Evolutionary conservation across 2,113 vertebrate genomes (phyloP).

Genomic region (Tetrao urogallus): DNA sequence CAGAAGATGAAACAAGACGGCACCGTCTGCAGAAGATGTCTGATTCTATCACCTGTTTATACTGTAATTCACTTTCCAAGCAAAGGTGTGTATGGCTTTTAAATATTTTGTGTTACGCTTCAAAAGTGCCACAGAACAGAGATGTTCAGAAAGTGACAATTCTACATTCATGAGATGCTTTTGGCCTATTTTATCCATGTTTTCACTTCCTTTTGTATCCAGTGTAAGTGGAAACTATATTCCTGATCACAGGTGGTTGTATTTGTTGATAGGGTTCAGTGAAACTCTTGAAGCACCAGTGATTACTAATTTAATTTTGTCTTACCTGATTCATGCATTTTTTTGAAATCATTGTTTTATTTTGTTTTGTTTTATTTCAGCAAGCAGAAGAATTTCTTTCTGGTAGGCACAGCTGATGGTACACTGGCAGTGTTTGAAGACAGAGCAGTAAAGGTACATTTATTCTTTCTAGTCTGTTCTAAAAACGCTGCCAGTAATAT

Average conservation of each 20-base stretch:
- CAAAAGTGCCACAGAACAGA: background rate
- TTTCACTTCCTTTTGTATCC: background rate
- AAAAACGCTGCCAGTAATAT: background rate
- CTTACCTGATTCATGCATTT: background rate
- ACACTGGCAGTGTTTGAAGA: conserved; percentile 90
- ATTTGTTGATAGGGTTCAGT: background rate
- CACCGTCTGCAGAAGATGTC: conserved; percentile 86
- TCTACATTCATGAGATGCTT: background rate
- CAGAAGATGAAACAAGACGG: conserved; percentile 71
- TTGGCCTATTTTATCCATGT: background rate
- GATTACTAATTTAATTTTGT: background rate
- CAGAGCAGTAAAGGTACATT: conserved; percentile 86
- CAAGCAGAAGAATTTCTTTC: conserved; percentile 88
- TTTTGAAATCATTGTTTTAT: conserved; percentile 1
- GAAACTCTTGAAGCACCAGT: background rate
- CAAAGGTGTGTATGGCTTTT: conserved; percentile 75
- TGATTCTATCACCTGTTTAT: conserved; percentile 91
- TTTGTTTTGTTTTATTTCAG: conserved; percentile 78
- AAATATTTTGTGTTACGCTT: background rate
- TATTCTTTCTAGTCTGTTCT: background rate
- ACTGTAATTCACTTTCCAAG: conserved; percentile 81
- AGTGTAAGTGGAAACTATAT: background rate
- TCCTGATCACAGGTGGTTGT: background rate
- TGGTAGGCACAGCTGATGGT: conserved; percentile 93
- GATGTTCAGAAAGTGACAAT: background rate